phyloP scores from a whole-genome alignment of 1,140 invertebrate species.

The Lamellibrachia luymesi region DNA sequence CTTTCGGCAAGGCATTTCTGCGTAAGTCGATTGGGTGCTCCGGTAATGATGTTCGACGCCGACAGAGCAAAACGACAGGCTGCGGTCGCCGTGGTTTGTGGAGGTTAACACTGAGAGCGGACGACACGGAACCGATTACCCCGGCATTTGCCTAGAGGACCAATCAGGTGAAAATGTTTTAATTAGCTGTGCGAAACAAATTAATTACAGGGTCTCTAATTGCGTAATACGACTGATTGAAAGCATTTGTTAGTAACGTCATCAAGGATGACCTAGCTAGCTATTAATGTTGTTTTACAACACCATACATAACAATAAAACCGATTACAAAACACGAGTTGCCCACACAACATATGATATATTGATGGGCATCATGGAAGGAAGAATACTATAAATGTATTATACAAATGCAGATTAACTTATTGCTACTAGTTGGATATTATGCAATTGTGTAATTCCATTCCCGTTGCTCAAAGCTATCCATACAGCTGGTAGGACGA shows the following conservation, averaged over 20 bases:
- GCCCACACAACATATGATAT: background rate
- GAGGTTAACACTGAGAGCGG: background rate
- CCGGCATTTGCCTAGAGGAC: background rate
- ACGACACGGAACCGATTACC: background rate
- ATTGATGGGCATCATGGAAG: background rate
- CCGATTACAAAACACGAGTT: background rate
- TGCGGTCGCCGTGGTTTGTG: background rate
- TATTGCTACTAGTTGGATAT: background rate
- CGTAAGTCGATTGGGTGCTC: background rate
- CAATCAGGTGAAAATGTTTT: background rate
- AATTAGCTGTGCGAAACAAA: background rate
- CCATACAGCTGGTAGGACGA: no score
- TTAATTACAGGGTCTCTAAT: background rate
- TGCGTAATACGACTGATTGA: background rate
- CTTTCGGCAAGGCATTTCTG: background rate
- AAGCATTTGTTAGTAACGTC: background rate
- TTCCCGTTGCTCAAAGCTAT: no score
- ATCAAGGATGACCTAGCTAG: background rate
- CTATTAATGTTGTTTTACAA: background rate
- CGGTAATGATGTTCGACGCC: background rate
- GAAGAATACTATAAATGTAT: no score
- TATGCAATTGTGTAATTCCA: background rate
- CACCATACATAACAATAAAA: background rate
- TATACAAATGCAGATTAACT: background rate
- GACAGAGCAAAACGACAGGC: background rate